These are phyloP conservation scores for Trinectes maculatus DNA, from an alignment of 2,113 vertebrate species.

Conservation along the genomic window DNA sequence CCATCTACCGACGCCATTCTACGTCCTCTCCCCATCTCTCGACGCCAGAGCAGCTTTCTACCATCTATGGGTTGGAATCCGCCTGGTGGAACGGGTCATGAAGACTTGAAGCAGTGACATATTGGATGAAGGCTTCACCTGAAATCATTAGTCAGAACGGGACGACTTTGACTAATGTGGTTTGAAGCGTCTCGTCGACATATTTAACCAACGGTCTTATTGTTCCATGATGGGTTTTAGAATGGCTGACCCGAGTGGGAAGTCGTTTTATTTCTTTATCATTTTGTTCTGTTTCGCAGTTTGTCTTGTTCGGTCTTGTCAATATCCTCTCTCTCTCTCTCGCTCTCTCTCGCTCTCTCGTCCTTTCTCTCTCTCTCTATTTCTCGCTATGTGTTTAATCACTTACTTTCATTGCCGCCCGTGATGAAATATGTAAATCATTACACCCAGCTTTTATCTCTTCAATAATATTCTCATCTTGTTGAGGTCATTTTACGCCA, in stretches of 20 bases:
- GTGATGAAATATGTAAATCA: constrained; percentile 82
- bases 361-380: constrained; percentile 5
- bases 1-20: constrained; percentile 36
- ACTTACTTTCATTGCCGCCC: constrained; percentile 63
- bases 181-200: constrained; percentile 55
- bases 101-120: constrained; percentile 53
- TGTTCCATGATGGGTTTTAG: constrained; percentile 64
- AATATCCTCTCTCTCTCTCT: constrained; percentile 39
- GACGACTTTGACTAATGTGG: constrained; percentile 41
- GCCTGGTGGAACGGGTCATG: constrained; percentile 22
- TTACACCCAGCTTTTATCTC: constrained; percentile 76
- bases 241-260: constrained; percentile 54
- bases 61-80: too few species aligned
- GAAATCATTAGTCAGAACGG: constrained; percentile 53
- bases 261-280: constrained; percentile 68
- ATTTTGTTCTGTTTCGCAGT: constrained; percentile 75
- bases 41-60: constrained; percentile 6
- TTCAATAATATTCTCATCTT: constrained; percentile 78
- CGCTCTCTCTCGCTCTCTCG: not conserved
- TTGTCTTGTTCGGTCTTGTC: constrained; percentile 70
- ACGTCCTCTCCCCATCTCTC: constrained; percentile 16
- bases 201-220: constrained; percentile 60
- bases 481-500: constrained; percentile 77
- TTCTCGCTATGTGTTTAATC: constrained; percentile 56
- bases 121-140: constrained; percentile 50